These are phyloP conservation scores for Macaria notata DNA, from an alignment of 2,888 invertebrate species.

Conservation along the genomic window DNA sequence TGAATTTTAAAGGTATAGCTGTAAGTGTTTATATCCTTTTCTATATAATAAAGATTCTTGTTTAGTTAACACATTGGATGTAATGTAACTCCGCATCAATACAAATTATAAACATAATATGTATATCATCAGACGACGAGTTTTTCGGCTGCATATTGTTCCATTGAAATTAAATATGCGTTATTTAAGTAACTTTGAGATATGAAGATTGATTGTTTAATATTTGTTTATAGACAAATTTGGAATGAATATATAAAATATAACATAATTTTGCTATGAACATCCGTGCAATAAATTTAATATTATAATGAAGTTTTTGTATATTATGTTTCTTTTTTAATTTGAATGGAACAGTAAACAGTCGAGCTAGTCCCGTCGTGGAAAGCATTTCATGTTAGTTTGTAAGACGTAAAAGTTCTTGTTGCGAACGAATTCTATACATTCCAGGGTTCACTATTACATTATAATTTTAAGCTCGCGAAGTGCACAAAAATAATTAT, in stretches of 20 bases:
- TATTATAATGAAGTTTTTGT: not conserved
- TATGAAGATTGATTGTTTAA: too few relatives aligned
- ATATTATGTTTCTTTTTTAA: conserved; percentile 23
- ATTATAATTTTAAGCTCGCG: conserved; percentile 51
- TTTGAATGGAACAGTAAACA: conserved; percentile 63
- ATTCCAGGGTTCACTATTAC: conserved; percentile 69
- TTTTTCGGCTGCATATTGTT: conserved; percentile 69
- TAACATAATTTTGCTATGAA: conserved; percentile 9
- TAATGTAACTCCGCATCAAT: conserved; percentile 37
- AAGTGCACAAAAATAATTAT: conserved; percentile 55
- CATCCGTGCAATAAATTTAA: conserved; percentile 16
- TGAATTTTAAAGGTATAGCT: conserved; percentile 18
- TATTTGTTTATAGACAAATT: too few relatives aligned
- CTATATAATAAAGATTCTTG: conserved; percentile 27
- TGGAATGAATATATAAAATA: not conserved
- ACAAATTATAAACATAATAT: conserved; percentile 35
- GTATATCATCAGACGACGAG: conserved; percentile 60
- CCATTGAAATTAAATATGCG: conserved; percentile 49
- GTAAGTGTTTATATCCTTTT: conserved; percentile 30
- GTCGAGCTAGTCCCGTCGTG: conserved; percentile 76
- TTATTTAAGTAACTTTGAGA: conserved; percentile 10
- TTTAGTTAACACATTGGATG: conserved; percentile 34
- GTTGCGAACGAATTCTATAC: conserved; percentile 70
- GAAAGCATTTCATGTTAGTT: conserved; percentile 71
- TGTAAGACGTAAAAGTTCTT: conserved; percentile 60